Base-by-base conservation (phyloP, 2,888 invertebrate species). In the Noctua pronuba region DNA sequence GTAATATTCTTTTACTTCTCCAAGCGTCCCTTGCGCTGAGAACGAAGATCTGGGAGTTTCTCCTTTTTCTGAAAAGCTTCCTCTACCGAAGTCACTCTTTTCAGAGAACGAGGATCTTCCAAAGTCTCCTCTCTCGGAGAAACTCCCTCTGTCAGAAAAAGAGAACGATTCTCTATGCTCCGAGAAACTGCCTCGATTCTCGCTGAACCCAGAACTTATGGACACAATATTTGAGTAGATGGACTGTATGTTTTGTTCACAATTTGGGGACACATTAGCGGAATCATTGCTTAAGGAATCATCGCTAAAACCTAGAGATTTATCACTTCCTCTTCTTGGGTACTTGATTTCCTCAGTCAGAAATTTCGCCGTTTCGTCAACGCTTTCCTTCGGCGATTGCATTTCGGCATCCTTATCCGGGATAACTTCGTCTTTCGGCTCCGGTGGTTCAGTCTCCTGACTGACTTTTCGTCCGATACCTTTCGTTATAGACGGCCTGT, bases 401-500 rank as follows among this genome's bases (percentile, higher is more conserved):
- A 96, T 96, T 58, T 95, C 96, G 0, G 94, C 81, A 44, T 96
- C 95, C 13, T 92, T 93, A 7, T 92, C 92, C 0, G 28, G 0
- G 46, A 41, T 60, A 0, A 46, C 11, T 35, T 91, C 91, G 0
- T 89, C 76, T 52, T 93, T 88, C 0, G 67, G 92, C 6, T 92
- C 87, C 44, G 75, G 10, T 0, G 38, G 88, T n/a, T 97, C 97
- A 1, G 96, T 97, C 83, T 98, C 98, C 68, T 97, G 97, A 74
- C 98, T 98, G 6, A 97, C 97, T 87, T 98, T 98, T 65, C 98
- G 95, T 0, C 98, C 98, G 44, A 98, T 98, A 0, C 98, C 98
- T 77, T 98, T 97, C 0, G 98, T 98, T 78, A 98, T 98, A 0
- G 98, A 98, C 0, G 98, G 98, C 93, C 98, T 97, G 83, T 97